Conservation (phyloP, 1,140 invertebrate species). For the Drosophila elegans region DNA sequence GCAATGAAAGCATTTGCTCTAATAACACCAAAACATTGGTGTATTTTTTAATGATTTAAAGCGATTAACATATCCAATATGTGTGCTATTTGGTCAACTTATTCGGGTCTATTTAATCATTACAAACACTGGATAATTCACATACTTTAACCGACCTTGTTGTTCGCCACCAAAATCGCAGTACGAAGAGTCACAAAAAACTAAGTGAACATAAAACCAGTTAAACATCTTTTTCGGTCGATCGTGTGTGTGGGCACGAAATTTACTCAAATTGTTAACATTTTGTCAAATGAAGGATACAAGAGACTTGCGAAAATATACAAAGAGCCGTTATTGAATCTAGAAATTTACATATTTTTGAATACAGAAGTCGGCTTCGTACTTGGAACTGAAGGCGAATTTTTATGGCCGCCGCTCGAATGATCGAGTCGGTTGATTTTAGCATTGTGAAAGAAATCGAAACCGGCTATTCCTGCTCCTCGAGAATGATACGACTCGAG, state of each 20-base stretch:
- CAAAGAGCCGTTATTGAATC: conserved; percentile 50
- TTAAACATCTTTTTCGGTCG: conserved; percentile 68
- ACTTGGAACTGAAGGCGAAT: conserved; percentile 51
- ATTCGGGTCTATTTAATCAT: conserved; percentile 37
- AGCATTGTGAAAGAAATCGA: conserved; percentile 54
- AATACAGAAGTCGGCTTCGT: conserved; percentile 39
- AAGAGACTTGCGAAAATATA: conserved; percentile 46
- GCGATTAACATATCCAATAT: conserved; percentile 8
- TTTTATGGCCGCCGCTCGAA: conserved; percentile 25
- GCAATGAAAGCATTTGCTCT: conserved; percentile 31
- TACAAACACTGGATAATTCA: conserved; percentile 25
- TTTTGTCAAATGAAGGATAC: conserved; percentile 62
- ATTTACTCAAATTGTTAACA: conserved; percentile 64
- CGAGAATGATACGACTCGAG: conserved; percentile 47
- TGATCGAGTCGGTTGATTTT: conserved; percentile 47
- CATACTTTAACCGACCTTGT: conserved; percentile 22
- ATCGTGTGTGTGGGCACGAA: conserved; percentile 6
- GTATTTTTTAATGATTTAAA: conserved; percentile 18
- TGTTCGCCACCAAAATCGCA: conserved; percentile 6
- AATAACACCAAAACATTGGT: conserved; percentile 45
- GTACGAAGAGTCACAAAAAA: conserved; percentile 36
- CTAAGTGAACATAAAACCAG: conserved; percentile 60
- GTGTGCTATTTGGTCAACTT: conserved; percentile 30
- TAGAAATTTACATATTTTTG: conserved; percentile 49
- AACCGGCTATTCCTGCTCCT: conserved; percentile 68